Conservation (phyloP, 2,888 invertebrate species). For the Allolobophora icterica region DNA sequence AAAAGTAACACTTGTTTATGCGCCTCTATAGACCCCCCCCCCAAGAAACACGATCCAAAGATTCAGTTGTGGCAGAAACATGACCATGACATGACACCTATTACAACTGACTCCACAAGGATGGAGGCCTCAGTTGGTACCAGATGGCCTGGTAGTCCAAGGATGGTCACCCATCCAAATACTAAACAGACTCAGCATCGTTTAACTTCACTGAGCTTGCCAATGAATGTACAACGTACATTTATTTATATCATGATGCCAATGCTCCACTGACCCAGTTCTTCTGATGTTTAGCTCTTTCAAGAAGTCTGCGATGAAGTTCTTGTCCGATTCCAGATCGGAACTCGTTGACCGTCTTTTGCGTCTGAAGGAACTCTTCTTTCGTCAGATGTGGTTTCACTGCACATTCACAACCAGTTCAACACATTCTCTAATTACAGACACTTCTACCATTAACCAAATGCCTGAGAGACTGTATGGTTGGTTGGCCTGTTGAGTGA, state of each 20-base stretch:
- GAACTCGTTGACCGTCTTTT: slow-evolving; percentile 68
- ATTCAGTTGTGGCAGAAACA: no score
- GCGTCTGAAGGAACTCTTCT: slow-evolving; percentile 67
- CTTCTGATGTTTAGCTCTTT: slow-evolving; percentile 65
- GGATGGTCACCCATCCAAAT: no score
- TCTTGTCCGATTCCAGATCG: slow-evolving; percentile 67
- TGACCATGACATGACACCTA: no score
- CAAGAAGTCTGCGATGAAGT: slow-evolving; percentile 67
- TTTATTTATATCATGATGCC: background rate
- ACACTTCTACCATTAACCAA: background rate
- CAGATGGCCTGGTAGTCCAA: no score
- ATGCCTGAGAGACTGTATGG: background rate
- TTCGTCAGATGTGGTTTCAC: slow-evolving; percentile 67
- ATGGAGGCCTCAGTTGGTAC: no score
- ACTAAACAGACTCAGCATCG: no score
- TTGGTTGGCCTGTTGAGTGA: background rate
- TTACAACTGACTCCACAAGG: no score
- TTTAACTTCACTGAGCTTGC: background rate
- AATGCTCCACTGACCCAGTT: slow-evolving; percentile 69
- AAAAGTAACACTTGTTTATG: no score
- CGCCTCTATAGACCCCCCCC: no score
- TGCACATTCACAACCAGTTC: slow-evolving; percentile 2
- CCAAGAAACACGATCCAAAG: no score
- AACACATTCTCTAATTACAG: background rate
- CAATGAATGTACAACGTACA: background rate